phyloP scores from a whole-genome alignment of 1,140 invertebrate species.

The Macrobrachium rosenbergii region DNA sequence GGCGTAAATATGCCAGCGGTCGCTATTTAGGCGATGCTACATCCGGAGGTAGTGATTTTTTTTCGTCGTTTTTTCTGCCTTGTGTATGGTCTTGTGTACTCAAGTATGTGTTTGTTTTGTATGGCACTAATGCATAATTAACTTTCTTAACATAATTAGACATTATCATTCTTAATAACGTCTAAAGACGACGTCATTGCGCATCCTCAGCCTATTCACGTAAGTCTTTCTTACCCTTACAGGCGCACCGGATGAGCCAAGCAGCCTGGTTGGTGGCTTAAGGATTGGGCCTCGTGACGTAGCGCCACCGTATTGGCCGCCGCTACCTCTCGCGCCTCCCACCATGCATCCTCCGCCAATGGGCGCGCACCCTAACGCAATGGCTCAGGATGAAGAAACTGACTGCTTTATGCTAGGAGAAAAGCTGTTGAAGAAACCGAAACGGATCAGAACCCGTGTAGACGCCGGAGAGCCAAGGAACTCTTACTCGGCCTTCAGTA shows the following conservation, averaged over 20 bases:
- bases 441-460: slow-evolving; percentile 90
- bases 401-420: slow-evolving; percentile 67
- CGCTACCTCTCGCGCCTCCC: slow-evolving; percentile 64
- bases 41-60: slow-evolving; percentile 46
- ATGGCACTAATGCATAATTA: slow-evolving; percentile 43
- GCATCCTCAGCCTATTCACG: slow-evolving; percentile 60
- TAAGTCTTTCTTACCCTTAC: slow-evolving; percentile 65
- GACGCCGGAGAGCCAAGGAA: slow-evolving; percentile 94
- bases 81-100: slow-evolving; percentile 30
- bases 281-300: slow-evolving; percentile 66
- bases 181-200: slow-evolving; percentile 53
- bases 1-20: slow-evolving; percentile 47
- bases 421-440: slow-evolving; percentile 67
- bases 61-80: slow-evolving; percentile 44
- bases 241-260: slow-evolving; percentile 65
- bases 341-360: slow-evolving; percentile 64
- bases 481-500: slow-evolving; percentile 79
- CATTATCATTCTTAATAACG: slow-evolving; percentile 58
- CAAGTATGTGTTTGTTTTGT: slow-evolving; percentile 53
- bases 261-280: slow-evolving; percentile 65
- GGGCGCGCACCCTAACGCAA: slow-evolving; percentile 80
- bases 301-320: slow-evolving; percentile 65
- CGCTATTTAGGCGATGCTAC: slow-evolving; percentile 54
- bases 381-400: slow-evolving; percentile 88
- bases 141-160: slow-evolving; percentile 54